Evolutionary conservation across 1,140 invertebrate genomes (phyloP), one percentile per base, ranked within the genome.

Genomic region (Psilanteris sp.): DNA sequence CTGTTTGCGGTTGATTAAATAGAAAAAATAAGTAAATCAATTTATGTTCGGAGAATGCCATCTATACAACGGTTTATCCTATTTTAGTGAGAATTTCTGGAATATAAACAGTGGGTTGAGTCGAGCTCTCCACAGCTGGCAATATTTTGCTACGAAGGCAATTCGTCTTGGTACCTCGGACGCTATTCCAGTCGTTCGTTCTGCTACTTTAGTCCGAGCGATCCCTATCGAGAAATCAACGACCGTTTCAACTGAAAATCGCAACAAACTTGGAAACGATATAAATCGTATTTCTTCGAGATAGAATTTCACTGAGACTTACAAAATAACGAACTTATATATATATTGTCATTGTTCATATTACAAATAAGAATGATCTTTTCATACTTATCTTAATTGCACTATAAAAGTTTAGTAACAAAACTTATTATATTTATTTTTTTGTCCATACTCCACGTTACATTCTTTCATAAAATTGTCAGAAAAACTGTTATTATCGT

Each of bases 211-310:
- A 62, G 43, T 31, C 3, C 1, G 26, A 46, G 26, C 26, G 31
- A 61, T 41, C 11, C 15, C 57, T 31, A 62, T 61, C 24, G 26
- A 50, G 26, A 41, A 50, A 50, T 62, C 44, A 62, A 62, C 57
- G 31, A 62, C 20, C 44, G 26, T 18, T 31, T 1, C 26, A 9
- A 22, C 26, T 41, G 27, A 39, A 48, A 50, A 44, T 62, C 34
- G 4, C 26, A 31, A 31, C 57, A 41, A 62, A 62, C 43, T 62
- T 62, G 26, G 13, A 4, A 62, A 24, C 57, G 44, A 62, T 62
- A n/a, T n/a, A 50, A 62, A 62, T 62, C 57, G 41, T 16, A 39
- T 39, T 44, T 10, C 32, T 22, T 16, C 24, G 20, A 61, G 41
- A 46, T 8, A 16, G 4, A 32, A 43, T 59, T 44, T 59, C 18